A percentile compares a stretch with the other conserved stretches of the same genome.
phyloP scores from a whole-genome alignment of 2,113 vertebrate species.

The Galbula dea region DNA sequence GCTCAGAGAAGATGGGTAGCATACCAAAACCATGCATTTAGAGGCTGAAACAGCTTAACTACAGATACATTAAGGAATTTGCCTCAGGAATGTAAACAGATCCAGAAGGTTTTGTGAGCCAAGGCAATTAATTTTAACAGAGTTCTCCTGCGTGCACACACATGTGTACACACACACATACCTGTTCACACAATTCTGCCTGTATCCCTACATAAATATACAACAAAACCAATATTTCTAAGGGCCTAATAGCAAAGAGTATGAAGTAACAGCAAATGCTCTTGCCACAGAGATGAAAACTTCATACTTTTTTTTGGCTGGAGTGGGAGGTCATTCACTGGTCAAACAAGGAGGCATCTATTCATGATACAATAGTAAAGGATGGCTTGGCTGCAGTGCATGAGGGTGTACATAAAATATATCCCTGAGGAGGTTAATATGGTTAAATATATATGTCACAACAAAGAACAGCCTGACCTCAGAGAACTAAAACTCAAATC shows the following conservation, averaged over 20 bases:
- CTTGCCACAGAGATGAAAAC: neutral
- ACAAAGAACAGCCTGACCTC: neutral
- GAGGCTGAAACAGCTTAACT: neutral
- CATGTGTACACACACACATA: neutral
- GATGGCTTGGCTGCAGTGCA: neutral
- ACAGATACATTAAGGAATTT: conserved; percentile 35
- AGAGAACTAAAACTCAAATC: neutral
- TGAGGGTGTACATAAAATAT: neutral
- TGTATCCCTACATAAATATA: neutral
- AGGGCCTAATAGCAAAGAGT: neutral
- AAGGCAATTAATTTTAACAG: conserved; percentile 20
- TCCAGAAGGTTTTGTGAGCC: neutral
- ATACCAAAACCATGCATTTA: neutral
- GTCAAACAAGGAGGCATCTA: neutral
- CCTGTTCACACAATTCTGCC: conserved; percentile 1
- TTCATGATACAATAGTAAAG: neutral
- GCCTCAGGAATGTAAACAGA: conserved; percentile 56
- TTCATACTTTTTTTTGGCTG: neutral
- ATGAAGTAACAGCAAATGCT: neutral
- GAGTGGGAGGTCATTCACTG: neutral
- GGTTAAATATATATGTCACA: neutral
- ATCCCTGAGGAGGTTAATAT: neutral
- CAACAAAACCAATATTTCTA: neutral
- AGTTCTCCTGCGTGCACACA: neutral
- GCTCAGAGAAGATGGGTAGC: neutral